These are phyloP conservation scores for Hyles lineata DNA, from an alignment of 2,888 invertebrate species.

Conservation along the genomic window DNA sequence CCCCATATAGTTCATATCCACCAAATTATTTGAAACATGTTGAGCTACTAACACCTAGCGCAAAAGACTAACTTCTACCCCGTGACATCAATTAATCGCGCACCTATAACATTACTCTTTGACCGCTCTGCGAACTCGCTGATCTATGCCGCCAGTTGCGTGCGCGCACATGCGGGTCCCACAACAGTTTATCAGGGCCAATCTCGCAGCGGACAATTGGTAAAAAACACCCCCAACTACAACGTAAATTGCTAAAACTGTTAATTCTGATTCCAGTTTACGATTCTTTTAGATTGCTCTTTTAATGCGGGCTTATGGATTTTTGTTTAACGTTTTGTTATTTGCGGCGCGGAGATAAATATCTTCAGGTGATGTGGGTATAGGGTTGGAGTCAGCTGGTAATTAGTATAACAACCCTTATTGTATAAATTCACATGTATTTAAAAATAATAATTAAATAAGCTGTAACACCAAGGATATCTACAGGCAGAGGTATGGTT, in stretches of 20 bases:
- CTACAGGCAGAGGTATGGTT: too few species aligned
- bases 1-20: too few species aligned
- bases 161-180: conserved; percentile 79
- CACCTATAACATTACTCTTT: conserved; percentile 29
- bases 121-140: conserved; percentile 34
- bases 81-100: background rate
- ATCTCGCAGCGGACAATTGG: conserved; percentile 77
- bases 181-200: conserved; percentile 66
- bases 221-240: conserved; percentile 76
- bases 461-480: too few species aligned
- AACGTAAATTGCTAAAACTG: conserved; percentile 81
- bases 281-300: conserved; percentile 77
- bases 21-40: too few species aligned
- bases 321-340: conserved; percentile 36
- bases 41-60: too few species aligned
- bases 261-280: conserved; percentile 72
- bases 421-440: too few species aligned
- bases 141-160: conserved; percentile 67
- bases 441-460: too few species aligned
- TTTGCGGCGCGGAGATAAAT: background rate
- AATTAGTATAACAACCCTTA: background rate
- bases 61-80: background rate
- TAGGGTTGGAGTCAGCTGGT: background rate
- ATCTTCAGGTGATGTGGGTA: conserved; percentile 23
- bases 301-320: conserved; percentile 75